Percentiles rank a stretch among this genome's conserved stretches.
These are phyloP conservation scores for Pardalotus punctatus DNA, from an alignment of 2,113 vertebrate genomes.

Conservation along the genomic window DNA sequence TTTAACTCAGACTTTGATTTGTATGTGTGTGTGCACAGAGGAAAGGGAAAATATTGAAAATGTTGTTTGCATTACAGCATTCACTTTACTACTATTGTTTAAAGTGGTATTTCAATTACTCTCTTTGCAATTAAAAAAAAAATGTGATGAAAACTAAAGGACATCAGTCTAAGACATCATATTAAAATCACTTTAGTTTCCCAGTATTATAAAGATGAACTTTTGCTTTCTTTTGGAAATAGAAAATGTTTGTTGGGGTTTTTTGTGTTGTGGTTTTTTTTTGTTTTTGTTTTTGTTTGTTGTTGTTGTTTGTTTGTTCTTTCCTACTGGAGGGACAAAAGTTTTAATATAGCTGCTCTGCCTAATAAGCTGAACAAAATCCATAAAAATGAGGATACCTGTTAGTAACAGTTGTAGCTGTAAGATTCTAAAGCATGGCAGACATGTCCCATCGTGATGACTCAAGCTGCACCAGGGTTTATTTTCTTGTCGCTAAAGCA, in stretches of 20 bases:
- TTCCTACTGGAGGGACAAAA: neutral
- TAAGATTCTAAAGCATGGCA: constrained; percentile 2
- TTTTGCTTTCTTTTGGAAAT: neutral
- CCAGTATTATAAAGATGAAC: neutral
- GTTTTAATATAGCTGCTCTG: neutral
- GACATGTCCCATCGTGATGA: neutral
- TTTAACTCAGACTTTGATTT: neutral
- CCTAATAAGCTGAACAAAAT: neutral
- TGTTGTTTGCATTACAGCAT: neutral
- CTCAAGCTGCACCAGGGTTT: neutral
- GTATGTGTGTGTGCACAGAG: neutral
- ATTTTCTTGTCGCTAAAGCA: neutral
- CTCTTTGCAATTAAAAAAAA: neutral
- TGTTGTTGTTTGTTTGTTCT: neutral
- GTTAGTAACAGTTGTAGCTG: constrained; percentile 5
- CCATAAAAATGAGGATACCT: neutral
- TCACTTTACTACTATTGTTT: neutral
- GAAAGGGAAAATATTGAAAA: neutral
- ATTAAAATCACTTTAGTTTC: neutral
- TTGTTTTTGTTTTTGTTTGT: no score
- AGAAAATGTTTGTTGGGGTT: neutral
- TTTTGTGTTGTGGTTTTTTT: no score
- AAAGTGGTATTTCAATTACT: neutral
- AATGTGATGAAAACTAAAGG: neutral
- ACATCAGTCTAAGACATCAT: neutral